Evolutionary conservation across 2,113 vertebrate genomes (phyloP), one percentile per base, ranked within the genome.

Genomic region (Elachura formosa): DNA sequence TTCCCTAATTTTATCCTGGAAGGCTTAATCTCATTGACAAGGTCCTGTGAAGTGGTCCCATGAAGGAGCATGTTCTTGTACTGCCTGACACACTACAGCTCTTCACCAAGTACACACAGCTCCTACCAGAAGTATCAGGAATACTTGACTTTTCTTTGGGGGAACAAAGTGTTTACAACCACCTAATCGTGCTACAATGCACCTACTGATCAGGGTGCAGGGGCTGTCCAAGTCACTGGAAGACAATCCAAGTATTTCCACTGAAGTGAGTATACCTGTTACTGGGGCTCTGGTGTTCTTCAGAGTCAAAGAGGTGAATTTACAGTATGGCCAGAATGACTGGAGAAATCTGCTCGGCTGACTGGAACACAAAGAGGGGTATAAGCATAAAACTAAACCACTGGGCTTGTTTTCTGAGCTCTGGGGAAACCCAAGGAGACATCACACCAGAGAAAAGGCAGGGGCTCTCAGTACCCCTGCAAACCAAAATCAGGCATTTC

Each of bases 21-120:
- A 87, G 55, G 55, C 34, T 58, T 33, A 10, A 46, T 33, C 62
- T 83, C 82, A 49, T 12, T 64, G 62, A 33, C 22, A 17, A 61
- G 54, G 29, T 52, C 14, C 40, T 48, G 40, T 5, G 31, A 55
- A 64, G 24, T 14, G 69, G 41, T 63, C 20, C 20, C 8, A 3
- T 0, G n/a, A 46, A 84, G 55, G 48, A 79, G 38, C 29, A 3
- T 0, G 15, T 62, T 54, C 48, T 28, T 0, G 0, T 59, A 52
- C 59, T 68, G 52, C 72, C 76, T 69, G 75, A 59, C 79, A 17
- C 56, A 59, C 64, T 52, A 24, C 43, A 86, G 76, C 64, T 66
- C 80, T 33, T 52, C 62, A 55, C 8, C 33, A 38, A 14, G 3
- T 24, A 68, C 3, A n/a, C 22, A 34, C 59, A 83, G 63, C 38